A percentile compares a stretch with the other conserved stretches of the same genome.
Evolutionary conservation across 2,888 invertebrate genomes (phyloP).

Genomic region (Amphipyra tragopoginis): DNA sequence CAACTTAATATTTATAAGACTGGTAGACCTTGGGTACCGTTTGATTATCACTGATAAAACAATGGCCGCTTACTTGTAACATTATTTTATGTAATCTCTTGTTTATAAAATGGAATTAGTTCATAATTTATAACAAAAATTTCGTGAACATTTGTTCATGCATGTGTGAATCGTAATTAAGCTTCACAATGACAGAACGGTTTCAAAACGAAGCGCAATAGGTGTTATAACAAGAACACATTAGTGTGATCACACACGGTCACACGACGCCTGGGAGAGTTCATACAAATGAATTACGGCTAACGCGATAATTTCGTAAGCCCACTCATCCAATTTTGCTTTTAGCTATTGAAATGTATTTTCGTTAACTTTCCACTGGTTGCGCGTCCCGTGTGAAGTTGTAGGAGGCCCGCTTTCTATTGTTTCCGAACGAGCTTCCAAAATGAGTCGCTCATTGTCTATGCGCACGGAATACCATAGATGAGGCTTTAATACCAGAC

Average conservation of each 20-base stretch:
- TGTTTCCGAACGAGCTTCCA: conserved; percentile 74
- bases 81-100: conserved; percentile 59
- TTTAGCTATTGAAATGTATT: conserved; percentile 88
- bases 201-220: conserved; percentile 75
- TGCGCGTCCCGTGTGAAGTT: conserved; percentile 77
- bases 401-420: conserved; percentile 75
- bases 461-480: conserved; percentile 68
- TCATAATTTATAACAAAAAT: conserved; percentile 37
- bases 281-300: conserved; percentile 83
- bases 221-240: conserved; percentile 77
- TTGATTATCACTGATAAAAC: conserved; percentile 70
- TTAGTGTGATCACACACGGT: conserved; percentile 83
- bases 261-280: conserved; percentile 80
- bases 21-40: conserved; percentile 74
- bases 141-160: conserved; percentile 60
- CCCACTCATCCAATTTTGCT: conserved; percentile 82
- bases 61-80: conserved; percentile 65
- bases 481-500: conserved; percentile 78
- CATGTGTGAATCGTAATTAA: conserved; percentile 74
- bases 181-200: conserved; percentile 70
- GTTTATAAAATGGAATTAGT: conserved; percentile 53
- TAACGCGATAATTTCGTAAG: conserved; percentile 86
- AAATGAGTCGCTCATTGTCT: conserved; percentile 71
- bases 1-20: conserved; percentile 77
- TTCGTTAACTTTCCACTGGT: conserved; percentile 85